Conservation (phyloP, 2,113 vertebrate genomes). For the Apus apus region DNA sequence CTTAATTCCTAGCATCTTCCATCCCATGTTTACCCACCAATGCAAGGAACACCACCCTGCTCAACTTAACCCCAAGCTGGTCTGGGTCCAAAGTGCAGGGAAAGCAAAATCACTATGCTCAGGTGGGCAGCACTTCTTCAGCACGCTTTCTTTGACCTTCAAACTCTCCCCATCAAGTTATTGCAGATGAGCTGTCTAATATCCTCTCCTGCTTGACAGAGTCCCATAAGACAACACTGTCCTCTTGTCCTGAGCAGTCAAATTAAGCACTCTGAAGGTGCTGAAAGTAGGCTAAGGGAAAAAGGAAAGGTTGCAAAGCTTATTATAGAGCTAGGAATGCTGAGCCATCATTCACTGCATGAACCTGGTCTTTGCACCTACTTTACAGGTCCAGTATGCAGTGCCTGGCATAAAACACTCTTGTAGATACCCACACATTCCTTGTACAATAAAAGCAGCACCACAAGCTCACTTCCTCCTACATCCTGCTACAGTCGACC, state of each 20-base stretch:
- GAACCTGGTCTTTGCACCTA: not conserved
- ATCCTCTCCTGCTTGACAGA: slow-evolving; percentile 14
- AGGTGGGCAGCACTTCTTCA: not conserved
- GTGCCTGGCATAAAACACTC: not conserved
- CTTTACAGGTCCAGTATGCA: not conserved
- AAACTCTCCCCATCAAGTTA: slow-evolving; percentile 40
- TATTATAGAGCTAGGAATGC: not conserved
- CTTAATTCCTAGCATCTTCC: not conserved
- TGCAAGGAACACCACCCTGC: not conserved
- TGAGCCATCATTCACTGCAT: not conserved
- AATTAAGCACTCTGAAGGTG: slow-evolving; percentile 13
- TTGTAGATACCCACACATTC: not conserved
- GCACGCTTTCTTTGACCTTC: slow-evolving; percentile 35
- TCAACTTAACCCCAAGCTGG: not conserved
- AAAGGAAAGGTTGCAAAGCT: slow-evolving; percentile 5
- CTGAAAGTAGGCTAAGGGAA: slow-evolving; percentile 9
- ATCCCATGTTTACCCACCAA: accelerated
- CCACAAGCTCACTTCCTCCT: not conserved
- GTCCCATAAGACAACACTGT: slow-evolving; percentile 19
- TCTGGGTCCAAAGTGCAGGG: not conserved
- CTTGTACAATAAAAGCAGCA: not conserved
- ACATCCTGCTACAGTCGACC: not conserved
- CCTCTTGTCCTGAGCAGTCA: slow-evolving; percentile 5
- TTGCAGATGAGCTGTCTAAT: slow-evolving; percentile 36
- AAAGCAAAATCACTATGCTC: not conserved